Percentiles rank a stretch among this genome's conserved stretches.
Conservation (phyloP, 2,888 invertebrate species). For the Abrostola tripartita region DNA sequence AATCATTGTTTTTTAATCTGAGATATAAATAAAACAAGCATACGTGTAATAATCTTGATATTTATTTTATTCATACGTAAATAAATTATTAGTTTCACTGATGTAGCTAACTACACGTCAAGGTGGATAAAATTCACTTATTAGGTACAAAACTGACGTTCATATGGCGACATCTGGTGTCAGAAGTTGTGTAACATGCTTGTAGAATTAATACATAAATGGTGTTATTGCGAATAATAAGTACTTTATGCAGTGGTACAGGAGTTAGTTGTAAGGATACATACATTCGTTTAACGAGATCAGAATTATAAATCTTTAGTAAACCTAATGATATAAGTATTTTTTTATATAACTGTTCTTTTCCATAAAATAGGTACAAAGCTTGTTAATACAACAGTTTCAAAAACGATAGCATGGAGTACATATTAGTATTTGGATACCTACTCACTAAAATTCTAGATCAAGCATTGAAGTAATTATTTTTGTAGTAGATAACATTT, state of each 20-base stretch:
- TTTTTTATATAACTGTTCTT: too few relatives aligned
- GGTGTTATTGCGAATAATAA: not conserved
- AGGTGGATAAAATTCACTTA: constrained; percentile 54
- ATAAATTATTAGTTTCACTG: constrained; percentile 62
- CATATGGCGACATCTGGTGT: constrained; percentile 24
- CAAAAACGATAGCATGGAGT: too few relatives aligned
- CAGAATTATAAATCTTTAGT: too few relatives aligned
- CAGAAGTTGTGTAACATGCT: constrained; percentile 16
- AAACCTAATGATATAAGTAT: too few relatives aligned
- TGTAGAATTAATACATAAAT: constrained; percentile 9
- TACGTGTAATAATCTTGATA: constrained; percentile 47
- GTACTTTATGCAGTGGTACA: not conserved
- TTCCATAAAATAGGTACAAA: too few relatives aligned
- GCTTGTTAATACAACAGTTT: too few relatives aligned
- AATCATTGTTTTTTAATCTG: not conserved
- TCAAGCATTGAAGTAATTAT: too few relatives aligned
- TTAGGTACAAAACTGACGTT: constrained; percentile 48
- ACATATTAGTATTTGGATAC: too few relatives aligned
- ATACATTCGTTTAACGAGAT: not conserved
- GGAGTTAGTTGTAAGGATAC: not conserved
- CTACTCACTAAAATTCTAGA: too few relatives aligned
- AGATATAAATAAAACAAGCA: constrained; percentile 24
- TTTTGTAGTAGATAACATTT: constrained; percentile 3
- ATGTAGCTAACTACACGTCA: constrained; percentile 52
- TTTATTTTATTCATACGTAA: constrained; percentile 60